Evolutionary conservation across 2,113 vertebrate genomes (phyloP).

Genomic region (Anguilla rostrata): DNA sequence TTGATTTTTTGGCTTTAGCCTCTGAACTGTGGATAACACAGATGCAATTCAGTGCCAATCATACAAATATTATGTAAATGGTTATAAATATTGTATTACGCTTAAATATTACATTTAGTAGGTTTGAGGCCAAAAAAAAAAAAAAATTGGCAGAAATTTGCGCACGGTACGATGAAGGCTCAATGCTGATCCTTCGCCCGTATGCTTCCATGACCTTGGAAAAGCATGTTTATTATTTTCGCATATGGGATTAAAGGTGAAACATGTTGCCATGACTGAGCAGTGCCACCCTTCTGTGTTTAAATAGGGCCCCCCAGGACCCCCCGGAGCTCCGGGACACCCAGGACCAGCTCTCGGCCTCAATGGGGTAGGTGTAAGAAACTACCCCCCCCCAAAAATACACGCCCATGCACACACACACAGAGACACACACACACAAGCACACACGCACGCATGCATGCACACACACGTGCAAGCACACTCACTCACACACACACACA

Average conservation of each 20-base stretch:
- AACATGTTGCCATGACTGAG: neutral
- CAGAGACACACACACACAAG: too few relatives aligned
- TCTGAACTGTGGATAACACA: neutral
- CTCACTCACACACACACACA: too few relatives aligned
- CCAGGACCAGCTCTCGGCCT: slow-evolving; percentile 79
- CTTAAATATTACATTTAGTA: too few relatives aligned
- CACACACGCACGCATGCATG: too few relatives aligned
- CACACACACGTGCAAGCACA: too few relatives aligned
- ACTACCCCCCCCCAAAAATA: neutral
- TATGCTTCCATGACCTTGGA: neutral
- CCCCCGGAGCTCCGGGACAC: slow-evolving; percentile 79
- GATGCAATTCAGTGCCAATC: neutral
- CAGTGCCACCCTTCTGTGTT: slow-evolving; percentile 3
- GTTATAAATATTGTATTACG: too few relatives aligned
- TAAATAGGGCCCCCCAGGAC: slow-evolving; percentile 80
- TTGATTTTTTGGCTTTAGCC: neutral
- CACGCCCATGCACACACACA: too few relatives aligned
- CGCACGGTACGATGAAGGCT: neutral
- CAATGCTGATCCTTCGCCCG: neutral
- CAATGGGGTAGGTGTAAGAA: slow-evolving; percentile 81
- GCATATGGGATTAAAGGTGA: neutral
- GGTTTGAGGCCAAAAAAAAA: too few relatives aligned
- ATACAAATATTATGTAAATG: too few relatives aligned
- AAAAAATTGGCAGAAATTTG: too few relatives aligned
- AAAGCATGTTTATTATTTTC: neutral